phyloP scores from a whole-genome alignment of 2,797 vertebrate genomes.

The Girardinus metallicus region DNA sequence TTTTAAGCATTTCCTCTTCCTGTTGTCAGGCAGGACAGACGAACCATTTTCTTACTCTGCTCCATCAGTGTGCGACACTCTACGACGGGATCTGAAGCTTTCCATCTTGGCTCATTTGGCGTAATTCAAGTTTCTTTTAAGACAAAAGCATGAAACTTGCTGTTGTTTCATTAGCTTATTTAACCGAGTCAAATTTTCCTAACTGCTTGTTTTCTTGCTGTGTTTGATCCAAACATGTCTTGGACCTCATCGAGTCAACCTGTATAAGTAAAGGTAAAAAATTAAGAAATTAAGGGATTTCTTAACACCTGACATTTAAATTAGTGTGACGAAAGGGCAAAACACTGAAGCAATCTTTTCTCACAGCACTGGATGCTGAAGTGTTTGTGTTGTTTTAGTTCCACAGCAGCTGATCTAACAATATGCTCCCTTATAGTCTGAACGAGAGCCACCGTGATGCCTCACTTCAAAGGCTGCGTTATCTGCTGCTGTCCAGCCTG shows the following conservation, averaged over 20 bases:
- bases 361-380: neutral
- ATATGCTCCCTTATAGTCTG: neutral
- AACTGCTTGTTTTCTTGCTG: no score
- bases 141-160: no score
- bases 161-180: no score
- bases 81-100: no score
- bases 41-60: no score
- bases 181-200: no score
- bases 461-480: conserved; percentile 55
- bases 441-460: conserved; percentile 51
- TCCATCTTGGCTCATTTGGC: no score
- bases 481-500: conserved; percentile 29
- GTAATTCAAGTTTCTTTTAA: no score
- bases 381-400: neutral
- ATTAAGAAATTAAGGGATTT: neutral
- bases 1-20: neutral
- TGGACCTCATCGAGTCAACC: no score
- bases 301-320: neutral
- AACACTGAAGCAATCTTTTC: neutral
- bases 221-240: no score
- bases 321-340: neutral
- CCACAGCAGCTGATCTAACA: neutral
- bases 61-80: no score
- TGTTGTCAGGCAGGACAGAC: neutral
- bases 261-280: no score